Base-by-base conservation (phyloP, 2,113 vertebrate genomes). In the Stomatorhinus ivindoensis region DNA sequence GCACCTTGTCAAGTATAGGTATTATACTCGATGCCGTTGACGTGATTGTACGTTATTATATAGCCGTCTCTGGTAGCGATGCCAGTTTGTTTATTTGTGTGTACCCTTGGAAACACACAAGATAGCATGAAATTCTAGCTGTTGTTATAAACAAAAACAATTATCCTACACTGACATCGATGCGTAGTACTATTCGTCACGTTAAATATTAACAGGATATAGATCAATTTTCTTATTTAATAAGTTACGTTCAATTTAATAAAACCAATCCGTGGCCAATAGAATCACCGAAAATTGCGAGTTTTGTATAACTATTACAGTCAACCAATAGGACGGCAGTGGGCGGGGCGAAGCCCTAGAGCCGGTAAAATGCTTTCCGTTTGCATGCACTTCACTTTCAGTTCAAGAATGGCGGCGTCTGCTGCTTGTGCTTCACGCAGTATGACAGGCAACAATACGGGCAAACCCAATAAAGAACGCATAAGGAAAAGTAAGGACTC, bases 391-490 rank as follows among this genome's bases (percentile, higher is more conserved):
- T 80, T 73, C 86, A 89, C 88, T 92, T 93, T 93, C 89, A 94
- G 89, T 93, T 91, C 46, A 94, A 96, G 96, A 95, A 98, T 98
- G 97, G 95, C 95, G 87, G 95, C 95, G 94, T 95, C 97, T 76
- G 96, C 97, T 4, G 91, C 96, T 65, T 97, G 97, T 91, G 95
- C 96, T 89, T 91, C 93, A 1, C 92, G 94, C 87, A 92, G 94
- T 4, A 90, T 92, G 90, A 88, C 47, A 86, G 19, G 89, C 0
- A 95, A 93, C 4, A 90, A 91, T 89, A 88, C 50, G 85, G 19
- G 89, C 0, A 95, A 93, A 90, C 89, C 91, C 21, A 93, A 93
- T 58, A 94, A 94, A 88, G 94, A 95, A 4, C 94, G 93, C 19
- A 91, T 94, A 21, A 92, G 95, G 89, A 97, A 95, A 92, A 94